A percentile compares a stretch with the other conserved stretches of the same genome.
phyloP scores from a whole-genome alignment of 2,113 vertebrate species.

The Lontra canadensis region DNA sequence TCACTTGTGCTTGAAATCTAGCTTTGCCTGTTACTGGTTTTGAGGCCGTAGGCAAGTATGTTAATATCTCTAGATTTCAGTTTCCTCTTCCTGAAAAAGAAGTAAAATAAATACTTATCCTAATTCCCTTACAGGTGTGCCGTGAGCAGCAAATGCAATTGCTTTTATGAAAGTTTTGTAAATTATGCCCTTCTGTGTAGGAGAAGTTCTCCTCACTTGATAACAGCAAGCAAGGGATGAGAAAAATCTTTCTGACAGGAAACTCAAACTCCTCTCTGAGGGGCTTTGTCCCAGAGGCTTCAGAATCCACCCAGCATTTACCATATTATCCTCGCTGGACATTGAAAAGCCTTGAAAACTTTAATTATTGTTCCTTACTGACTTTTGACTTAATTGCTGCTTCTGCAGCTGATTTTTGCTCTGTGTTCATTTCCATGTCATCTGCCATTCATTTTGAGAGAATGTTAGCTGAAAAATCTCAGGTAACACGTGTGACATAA shows the following conservation, averaged over 20 bases:
- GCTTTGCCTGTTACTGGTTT: neutral
- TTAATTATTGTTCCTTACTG: neutral
- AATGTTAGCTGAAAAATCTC: neutral
- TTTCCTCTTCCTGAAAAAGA: neutral
- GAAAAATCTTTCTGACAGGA: neutral
- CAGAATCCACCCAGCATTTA: neutral
- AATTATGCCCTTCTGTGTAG: neutral
- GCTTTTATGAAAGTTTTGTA: neutral
- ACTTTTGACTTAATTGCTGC: constrained; percentile 25
- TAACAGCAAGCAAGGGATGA: neutral
- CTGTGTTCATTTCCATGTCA: constrained; percentile 7
- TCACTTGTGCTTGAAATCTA: neutral
- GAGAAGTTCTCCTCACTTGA: neutral
- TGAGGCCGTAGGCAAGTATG: neutral
- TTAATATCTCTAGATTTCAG: neutral
- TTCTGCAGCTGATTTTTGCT: constrained; percentile 33
- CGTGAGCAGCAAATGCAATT: neutral
- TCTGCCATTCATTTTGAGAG: neutral
- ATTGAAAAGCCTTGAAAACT: neutral
- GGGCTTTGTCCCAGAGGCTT: neutral
- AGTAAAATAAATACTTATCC: neutral
- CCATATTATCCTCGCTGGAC: neutral
- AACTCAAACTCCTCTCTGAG: neutral
- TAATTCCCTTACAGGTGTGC: neutral
- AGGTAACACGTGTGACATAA: neutral